Base-by-base conservation (phyloP, 2,888 invertebrate species). In the Digitonthophagus gazella region DNA sequence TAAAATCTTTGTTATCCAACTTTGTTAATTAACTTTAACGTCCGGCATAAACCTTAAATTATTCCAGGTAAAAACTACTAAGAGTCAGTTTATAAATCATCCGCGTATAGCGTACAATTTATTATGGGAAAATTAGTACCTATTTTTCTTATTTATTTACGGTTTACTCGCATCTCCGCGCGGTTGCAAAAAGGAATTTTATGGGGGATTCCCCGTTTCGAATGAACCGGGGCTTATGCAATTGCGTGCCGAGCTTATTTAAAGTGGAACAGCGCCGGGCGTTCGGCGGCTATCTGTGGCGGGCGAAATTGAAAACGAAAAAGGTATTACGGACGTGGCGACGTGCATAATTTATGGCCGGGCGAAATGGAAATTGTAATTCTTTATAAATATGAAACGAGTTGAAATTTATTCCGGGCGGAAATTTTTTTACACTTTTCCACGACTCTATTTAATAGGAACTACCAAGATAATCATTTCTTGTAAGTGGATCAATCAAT, bases 301-400 rank as follows among this genome's bases (percentile, higher is more conserved):
- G 64, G n/a, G 68, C 63, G 68, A 70, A 70, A 70, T 70, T 70
- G 70, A 70, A 70, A 70, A 70, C 65, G 70, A 70, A 70, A 68
- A 70, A 67, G 65, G 61, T 70, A 70, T 70, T 66, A 66, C 68
- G 67, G 61, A 67, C 54, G 67, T 19, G 61, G 58, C 65, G 55
- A 61, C 65, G 61, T 69, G 65, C 68, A 66, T 69, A 66, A 69
- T 69, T 69, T 69, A 69, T 66, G 44, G 55, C 20, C 5, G 20
- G 63, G 65, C 58, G 65, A 44, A 68, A 69, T 69, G 61, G 68
- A 55, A 66, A 66, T 69, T 66, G 68, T 66, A 66, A 69, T 66
- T 69, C 66, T 69, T 69, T 69, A 69, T 63, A 66, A 65, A 66
- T 63, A 66, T 56, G 66, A 69, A 55, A 69, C 54, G 66, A 66